Percentiles rank a stretch among this genome's conserved stretches.
These are phyloP conservation scores for Origma solitaria DNA, from an alignment of 2,113 vertebrate species.

Conservation along the genomic window DNA sequence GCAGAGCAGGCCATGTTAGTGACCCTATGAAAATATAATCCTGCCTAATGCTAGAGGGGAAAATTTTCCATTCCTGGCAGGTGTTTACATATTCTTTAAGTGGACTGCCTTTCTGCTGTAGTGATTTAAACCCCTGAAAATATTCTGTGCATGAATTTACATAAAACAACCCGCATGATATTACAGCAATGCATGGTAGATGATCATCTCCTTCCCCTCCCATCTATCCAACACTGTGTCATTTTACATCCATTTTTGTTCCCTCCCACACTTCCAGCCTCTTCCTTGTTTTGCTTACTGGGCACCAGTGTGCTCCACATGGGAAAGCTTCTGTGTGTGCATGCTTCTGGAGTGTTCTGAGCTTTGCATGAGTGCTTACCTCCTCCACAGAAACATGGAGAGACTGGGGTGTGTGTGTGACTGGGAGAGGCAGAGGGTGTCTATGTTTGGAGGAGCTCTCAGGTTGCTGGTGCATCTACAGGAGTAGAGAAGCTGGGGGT, in stretches of 20 bases:
- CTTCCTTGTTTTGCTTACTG: not conserved
- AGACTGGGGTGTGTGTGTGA: not conserved
- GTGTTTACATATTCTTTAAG: not conserved
- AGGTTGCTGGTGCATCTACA: not conserved
- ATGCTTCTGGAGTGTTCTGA: not conserved
- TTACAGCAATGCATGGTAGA: accelerated
- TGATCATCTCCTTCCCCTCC: not conserved
- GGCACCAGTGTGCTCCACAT: accelerated
- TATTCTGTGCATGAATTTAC: not conserved
- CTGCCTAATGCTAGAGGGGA: not conserved
- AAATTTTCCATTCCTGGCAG: not conserved
- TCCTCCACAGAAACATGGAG: not conserved
- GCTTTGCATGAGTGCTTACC: not conserved
- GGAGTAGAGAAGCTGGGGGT: not conserved
- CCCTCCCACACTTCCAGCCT: not conserved
- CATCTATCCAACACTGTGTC: not conserved
- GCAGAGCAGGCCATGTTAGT: not conserved
- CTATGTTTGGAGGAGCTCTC: not conserved
- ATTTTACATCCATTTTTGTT: not conserved
- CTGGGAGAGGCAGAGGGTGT: not conserved
- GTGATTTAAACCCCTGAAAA: not conserved
- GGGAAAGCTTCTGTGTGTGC: not conserved
- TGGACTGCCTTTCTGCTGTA: not conserved
- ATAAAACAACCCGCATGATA: not conserved
- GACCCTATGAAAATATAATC: not conserved